These are phyloP conservation scores for Helarctos malayanus DNA, from an alignment of 2,797 vertebrate genomes.

Conservation along the genomic window DNA sequence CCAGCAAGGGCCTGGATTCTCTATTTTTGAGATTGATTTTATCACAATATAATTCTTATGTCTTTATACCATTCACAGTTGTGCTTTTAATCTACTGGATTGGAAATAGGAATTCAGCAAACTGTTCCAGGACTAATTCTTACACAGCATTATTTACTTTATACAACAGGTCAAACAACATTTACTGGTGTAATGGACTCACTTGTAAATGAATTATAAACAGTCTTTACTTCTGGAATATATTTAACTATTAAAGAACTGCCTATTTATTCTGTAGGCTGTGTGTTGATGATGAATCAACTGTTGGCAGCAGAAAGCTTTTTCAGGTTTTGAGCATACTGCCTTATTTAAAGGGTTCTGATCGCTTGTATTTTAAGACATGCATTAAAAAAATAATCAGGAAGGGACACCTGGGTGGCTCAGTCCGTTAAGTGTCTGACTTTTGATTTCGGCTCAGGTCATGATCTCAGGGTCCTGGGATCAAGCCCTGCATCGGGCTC, in stretches of 20 bases:
- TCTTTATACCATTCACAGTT: slow-evolving; percentile 72
- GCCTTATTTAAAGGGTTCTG: slow-evolving; percentile 54
- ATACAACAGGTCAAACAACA: slow-evolving; percentile 70
- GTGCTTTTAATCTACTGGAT: slow-evolving; percentile 68
- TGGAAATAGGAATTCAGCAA: slow-evolving; percentile 63
- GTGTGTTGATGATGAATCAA: slow-evolving; percentile 74
- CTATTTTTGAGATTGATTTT: slow-evolving; percentile 75
- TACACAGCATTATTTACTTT: slow-evolving; percentile 79
- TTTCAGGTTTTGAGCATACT: slow-evolving; percentile 38
- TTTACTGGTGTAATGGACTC: slow-evolving; percentile 71
- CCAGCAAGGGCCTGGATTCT: slow-evolving; percentile 70
- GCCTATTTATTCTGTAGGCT: slow-evolving; percentile 58
- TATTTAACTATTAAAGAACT: slow-evolving; percentile 82
- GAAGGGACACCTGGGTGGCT: not conserved
- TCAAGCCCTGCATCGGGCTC: not conserved
- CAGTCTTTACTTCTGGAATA: slow-evolving; percentile 73
- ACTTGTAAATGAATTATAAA: slow-evolving; percentile 77
- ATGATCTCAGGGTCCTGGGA: not conserved
- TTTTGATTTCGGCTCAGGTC: not conserved
- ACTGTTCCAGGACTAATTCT: slow-evolving; percentile 73
- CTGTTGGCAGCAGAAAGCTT: slow-evolving; percentile 52
- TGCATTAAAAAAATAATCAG: slow-evolving; percentile 38
- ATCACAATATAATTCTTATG: slow-evolving; percentile 60
- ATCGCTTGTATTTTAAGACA: slow-evolving; percentile 47
- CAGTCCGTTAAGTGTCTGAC: not conserved